A percentile compares a stretch with the other conserved stretches of the same genome.
These are phyloP conservation scores for Sarcophaga peregrina DNA, from an alignment of 1,140 invertebrate species.

Conservation along the genomic window DNA sequence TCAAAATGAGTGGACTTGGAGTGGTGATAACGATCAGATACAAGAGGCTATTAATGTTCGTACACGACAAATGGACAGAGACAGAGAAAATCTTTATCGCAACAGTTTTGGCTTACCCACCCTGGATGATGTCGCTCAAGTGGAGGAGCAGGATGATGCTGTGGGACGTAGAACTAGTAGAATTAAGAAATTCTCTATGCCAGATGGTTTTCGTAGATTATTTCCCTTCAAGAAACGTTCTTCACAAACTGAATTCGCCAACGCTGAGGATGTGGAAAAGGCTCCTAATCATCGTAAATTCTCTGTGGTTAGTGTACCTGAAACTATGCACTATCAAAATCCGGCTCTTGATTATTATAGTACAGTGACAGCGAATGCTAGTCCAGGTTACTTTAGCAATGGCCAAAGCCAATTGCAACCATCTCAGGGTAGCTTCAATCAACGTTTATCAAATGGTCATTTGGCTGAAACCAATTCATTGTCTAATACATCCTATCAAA, in stretches of 20 bases:
- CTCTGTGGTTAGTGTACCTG: constrained; percentile 60
- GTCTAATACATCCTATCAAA: constrained; percentile 49
- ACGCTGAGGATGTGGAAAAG: constrained; percentile 1
- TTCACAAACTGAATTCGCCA: constrained; percentile 51
- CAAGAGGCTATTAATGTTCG: constrained; percentile 63
- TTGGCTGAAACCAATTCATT: not conserved
- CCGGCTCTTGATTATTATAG: constrained; percentile 59
- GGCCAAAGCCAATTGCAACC: constrained; percentile 45
- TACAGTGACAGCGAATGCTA: constrained; percentile 68
- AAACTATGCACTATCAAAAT: constrained; percentile 43
- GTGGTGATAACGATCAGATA: constrained; percentile 64
- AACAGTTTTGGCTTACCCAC: constrained; percentile 42
- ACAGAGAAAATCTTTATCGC: constrained; percentile 43
- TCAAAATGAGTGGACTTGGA: constrained; percentile 65
- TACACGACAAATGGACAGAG: constrained; percentile 49
- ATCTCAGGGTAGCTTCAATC: constrained; percentile 51
- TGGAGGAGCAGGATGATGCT: constrained; percentile 56
- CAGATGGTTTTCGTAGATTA: constrained; percentile 59
- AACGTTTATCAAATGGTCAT: constrained; percentile 34
- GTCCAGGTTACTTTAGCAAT: constrained; percentile 54
- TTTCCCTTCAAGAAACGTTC: constrained; percentile 58
- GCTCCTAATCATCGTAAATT: constrained; percentile 52
- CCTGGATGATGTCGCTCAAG: constrained; percentile 49
- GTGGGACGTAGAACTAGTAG: constrained; percentile 43
- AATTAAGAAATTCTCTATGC: constrained; percentile 63